Evolutionary conservation across 2,888 invertebrate species (phyloP), one percentile per base, ranked within the genome.

Genomic region (Mesoligia furuncula): DNA sequence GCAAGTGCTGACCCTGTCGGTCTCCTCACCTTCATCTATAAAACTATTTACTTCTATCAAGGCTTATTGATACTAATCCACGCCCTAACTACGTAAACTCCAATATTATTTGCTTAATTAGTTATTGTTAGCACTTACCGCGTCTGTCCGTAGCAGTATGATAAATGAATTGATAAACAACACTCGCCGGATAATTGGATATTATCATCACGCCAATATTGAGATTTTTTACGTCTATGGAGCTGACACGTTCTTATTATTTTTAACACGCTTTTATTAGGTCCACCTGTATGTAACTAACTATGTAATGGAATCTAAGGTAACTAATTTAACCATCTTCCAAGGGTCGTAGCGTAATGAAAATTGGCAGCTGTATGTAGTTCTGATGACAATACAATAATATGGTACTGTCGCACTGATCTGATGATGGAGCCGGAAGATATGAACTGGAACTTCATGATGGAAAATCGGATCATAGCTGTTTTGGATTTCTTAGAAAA

Each of bases 81-180:
- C 24, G 70, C 24, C 20, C 69, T 15, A 36, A 51, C 42, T 66
- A 48, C 65, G 45, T 82, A 51, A 76, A 80, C 71, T 80, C 0
- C 62, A 73, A 87, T 84, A 84, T 85, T 80, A 85, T 85, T 87
- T 62, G 81, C 39, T 69, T 76, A 79, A 81, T 81, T 75, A 80
- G 62, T 83, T 72, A 85, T 73, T 75, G 67, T 80, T 64, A 78
- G 62, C 69, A 88, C 88, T 89, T 85, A 88, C 88, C 88, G 80
- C 77, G 54, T 79, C 79, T 83, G 73, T 65, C 85, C 79, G 81
- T 73, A 65, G 80, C 75, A 68, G 80, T 83, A 83, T 86, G 88
- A 89, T 86, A 86, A 89, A 83, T 88, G 79, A 83, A 73, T 73
- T 85, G 80, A 86, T 88, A 83, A 86, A 85, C 80, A 83, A 73